Percentiles rank a stretch among this genome's conserved stretches.
Conservation (phyloP, 2,113 vertebrate genomes). For the Plestiodon gilberti region DNA sequence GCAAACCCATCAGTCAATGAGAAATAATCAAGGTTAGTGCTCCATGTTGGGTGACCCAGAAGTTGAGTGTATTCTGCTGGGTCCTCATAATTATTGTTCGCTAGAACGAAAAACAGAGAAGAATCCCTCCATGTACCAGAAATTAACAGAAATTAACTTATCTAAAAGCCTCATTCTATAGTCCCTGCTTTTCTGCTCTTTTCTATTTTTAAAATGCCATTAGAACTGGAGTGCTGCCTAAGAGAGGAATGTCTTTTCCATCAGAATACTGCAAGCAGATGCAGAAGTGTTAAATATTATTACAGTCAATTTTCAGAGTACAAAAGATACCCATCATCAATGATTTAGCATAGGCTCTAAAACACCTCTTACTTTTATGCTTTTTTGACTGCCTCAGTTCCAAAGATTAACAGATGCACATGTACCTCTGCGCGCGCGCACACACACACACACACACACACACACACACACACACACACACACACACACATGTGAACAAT, state of each 20-base stretch:
- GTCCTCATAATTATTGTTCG: background rate
- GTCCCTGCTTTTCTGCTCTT: background rate
- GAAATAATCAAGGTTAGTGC: constrained; percentile 8
- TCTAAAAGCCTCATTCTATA: background rate
- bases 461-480: background rate
- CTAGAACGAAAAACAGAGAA: background rate
- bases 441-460: background rate
- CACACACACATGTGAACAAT: background rate
- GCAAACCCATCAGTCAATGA: background rate
- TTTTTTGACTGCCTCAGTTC: constrained; percentile 46
- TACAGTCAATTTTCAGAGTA: constrained; percentile 47
- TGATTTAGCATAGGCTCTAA: constrained; percentile 44
- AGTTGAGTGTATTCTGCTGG: background rate
- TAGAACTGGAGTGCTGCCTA: constrained; percentile 5
- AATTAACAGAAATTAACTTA: background rate
- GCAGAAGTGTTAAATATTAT: constrained; percentile 20
- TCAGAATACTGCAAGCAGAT: background rate
- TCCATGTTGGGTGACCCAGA: background rate
- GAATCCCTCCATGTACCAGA: background rate
- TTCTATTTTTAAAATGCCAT: background rate
- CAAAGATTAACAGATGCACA: background rate
- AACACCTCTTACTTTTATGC: background rate
- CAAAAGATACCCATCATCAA: constrained; percentile 28
- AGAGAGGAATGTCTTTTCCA: background rate
- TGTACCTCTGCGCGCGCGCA: background rate